Evolutionary conservation across 2,113 vertebrate species (phyloP), one percentile per base, ranked within the genome.

Genomic region (Pseudois nayaur): DNA sequence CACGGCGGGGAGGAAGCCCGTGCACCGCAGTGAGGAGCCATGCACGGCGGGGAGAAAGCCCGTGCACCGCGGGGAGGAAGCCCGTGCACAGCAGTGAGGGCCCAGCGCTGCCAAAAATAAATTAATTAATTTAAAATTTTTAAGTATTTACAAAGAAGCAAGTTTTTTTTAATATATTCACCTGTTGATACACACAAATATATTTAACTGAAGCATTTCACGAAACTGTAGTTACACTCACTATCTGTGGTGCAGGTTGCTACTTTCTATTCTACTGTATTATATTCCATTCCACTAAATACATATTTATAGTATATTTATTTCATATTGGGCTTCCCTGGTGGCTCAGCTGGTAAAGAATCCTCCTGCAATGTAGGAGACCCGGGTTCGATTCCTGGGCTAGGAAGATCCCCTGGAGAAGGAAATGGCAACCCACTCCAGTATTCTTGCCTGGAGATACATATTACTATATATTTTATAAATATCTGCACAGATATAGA

Each of bases 241-340:
- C 12, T 31, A 10, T 43, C 59, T 87, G 36, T 87, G 25, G 45
- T 25, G 10, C 74, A 91, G 27, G 33, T n/a, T 81, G 3, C 31
- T 33, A 78, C 64, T 97, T 92, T 88, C 54, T 91, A n/a, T 91
- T 79, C 45, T 48, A 11, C 76, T 71, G 78, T 60, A 52, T 91
- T 62, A 52, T 54, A 87, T 87, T 60, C 25, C 60, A 91, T 74
- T 48, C 17, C 31, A 50, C 8, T 59, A 40, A 29, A 62, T 60
- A 43, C 52, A 21, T 62, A 83, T 9, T 55, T 25, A 45, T 14
- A 50, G 36, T 14, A 50, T 50, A n/a, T 50, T 23, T 50, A 33
- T 81, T 33, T 81, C 16, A 33, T 81, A 67, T 52, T 43, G 71
- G 71, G 6, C 36, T 76, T 76, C 6, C 71, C 71, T 76, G 36